Evolutionary conservation across 1,140 invertebrate species (phyloP), one percentile per base, ranked within the genome.

Genomic region (Drosophila mojavensis): DNA sequence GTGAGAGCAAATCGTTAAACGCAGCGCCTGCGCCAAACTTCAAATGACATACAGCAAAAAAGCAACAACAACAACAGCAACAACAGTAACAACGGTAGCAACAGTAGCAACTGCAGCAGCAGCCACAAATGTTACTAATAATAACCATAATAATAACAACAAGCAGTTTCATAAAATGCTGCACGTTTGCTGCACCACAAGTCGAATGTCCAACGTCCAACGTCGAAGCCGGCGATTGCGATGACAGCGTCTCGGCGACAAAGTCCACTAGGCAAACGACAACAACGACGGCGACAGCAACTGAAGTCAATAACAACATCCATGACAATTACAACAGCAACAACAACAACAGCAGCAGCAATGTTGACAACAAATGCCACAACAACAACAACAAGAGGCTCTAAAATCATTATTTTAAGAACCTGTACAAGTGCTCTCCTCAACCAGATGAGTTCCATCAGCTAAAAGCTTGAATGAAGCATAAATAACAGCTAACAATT

Each of bases 141-240:
- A 88, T 84, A 88, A 88, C 81, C 72, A 88, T 90, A 88, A 83
- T 88, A 86, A 86, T 83, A 86, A 89, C 84, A 88, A 81, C 84
- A 81, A 89, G 85, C 84, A 78, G 84, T 88, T 88, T 78, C 67
- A 88, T 78, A 89, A 89, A 88, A 84, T 84, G 80, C 77, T 56
- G 73, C 83, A 89, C 84, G 84, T 84, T 82, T 63, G 20, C 51
- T 55, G 36, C 36, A 66, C 65, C 69, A 47, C 73, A 78, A 81
- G 80, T 80, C 77, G 77, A 73, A 75, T 28, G 39, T 51, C 59
- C 67, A 33, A 7, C 33, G 33, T 33, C 33, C 67, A 33, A 7
- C 33, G 33, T 33, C 33, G 63, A 56, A 50, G 67, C 63, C 70
- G 71, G 70, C 58, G 74, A 64, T 69, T 60, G 50, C 59, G 11